These are phyloP conservation scores for Pituophis catenifer DNA, from an alignment of 2,113 vertebrate genomes.

Conservation along the genomic window DNA sequence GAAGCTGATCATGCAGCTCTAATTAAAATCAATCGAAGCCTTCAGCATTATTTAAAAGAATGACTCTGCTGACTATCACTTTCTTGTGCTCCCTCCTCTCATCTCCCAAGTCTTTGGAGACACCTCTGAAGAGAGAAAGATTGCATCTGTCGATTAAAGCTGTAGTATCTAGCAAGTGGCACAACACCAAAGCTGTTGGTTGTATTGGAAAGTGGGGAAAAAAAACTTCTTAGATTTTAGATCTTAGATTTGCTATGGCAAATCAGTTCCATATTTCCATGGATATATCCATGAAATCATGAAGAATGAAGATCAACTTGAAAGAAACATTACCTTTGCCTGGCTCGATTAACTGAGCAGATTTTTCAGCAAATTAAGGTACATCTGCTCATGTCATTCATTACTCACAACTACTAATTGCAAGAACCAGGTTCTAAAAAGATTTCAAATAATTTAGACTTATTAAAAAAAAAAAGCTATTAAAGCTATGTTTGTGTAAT, in stretches of 20 bases:
- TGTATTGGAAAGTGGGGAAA: neutral
- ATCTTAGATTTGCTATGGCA: too few species aligned
- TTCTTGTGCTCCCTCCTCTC: neutral
- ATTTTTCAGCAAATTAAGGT: neutral
- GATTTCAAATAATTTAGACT: neutral
- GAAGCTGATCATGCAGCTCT: constrained; percentile 54
- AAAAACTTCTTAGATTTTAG: neutral
- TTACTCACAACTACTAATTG: neutral
- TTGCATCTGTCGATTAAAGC: constrained; percentile 13
- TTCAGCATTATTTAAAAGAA: constrained; percentile 52
- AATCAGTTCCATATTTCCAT: neutral
- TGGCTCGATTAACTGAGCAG: neutral
- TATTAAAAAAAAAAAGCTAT: neutral
- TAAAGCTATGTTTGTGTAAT: neutral
- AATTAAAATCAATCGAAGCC: constrained; percentile 66
- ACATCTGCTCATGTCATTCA: neutral
- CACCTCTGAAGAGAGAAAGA: constrained; percentile 16
- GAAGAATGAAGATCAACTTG: neutral
- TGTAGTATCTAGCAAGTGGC: neutral
- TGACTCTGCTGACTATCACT: constrained; percentile 39
- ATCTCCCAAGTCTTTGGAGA: constrained; percentile 2
- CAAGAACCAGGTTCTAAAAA: neutral
- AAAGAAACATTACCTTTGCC: neutral
- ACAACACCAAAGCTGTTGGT: neutral
- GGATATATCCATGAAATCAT: neutral